phyloP scores from a whole-genome alignment of 2,113 vertebrate species.

The Poicephalus meyeri region DNA sequence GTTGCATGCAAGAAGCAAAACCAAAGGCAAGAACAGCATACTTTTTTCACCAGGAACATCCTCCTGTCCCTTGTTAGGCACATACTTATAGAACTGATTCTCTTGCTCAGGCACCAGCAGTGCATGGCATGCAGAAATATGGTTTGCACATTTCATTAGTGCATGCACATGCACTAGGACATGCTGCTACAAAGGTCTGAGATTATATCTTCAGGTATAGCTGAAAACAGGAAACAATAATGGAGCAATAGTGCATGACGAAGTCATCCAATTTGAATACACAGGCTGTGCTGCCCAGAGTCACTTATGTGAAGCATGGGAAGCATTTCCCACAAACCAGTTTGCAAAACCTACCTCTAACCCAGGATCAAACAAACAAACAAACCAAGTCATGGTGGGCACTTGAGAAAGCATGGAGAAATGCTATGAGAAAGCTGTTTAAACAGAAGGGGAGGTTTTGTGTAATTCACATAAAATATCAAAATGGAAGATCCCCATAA shows the following conservation, averaged over 20 bases:
- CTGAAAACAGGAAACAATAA: background rate
- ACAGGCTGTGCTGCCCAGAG: background rate
- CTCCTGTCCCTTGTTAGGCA: background rate
- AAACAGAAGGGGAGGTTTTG: background rate
- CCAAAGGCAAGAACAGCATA: background rate
- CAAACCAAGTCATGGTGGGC: background rate
- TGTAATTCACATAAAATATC: background rate
- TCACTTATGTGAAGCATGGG: background rate
- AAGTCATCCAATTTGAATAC: background rate
- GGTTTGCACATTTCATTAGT: background rate
- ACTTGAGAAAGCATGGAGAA: background rate
- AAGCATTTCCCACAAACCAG: background rate
- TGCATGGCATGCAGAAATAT: background rate
- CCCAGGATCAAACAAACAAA: background rate
- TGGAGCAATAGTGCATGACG: background rate
- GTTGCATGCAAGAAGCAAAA: background rate
- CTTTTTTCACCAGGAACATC: background rate
- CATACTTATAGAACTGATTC: background rate
- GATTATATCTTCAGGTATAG: background rate
- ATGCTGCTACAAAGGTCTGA: background rate
- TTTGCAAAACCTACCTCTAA: background rate
- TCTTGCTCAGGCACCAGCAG: background rate
- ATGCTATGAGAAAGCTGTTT: background rate
- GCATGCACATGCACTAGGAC: background rate
- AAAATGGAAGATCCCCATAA: background rate